Base-by-base conservation (phyloP, 2,113 vertebrate species). In the Gambusia holbrooki region DNA sequence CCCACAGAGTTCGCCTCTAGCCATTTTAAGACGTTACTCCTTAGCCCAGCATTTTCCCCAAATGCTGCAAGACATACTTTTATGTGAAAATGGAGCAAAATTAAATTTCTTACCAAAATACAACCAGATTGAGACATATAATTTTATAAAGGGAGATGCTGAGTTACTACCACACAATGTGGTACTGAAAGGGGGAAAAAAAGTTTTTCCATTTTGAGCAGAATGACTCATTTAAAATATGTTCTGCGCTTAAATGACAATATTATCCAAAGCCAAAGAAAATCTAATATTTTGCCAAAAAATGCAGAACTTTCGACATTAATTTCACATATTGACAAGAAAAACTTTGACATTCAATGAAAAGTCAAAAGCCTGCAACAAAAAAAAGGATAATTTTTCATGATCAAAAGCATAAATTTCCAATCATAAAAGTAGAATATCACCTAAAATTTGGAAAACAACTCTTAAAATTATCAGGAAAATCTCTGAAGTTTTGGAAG, bases 31-130 rank as follows among this genome's bases (percentile, higher is more conserved):
- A 58, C 10, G 66, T 35, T 76, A 32, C 63, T 69, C 40, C 42
- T 81, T 73, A 35, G n/a, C 40, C 58, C 66, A 48, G 19, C 66
- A 29, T 63, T n/a, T 61, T 64, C 10, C 66, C 22, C 9, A 67
- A 76, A 74, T 60, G 40, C 19, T 54, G 58, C 28, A 29, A 5
- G 45, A 64, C 65, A 79, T 45, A 63, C 60, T 66, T 70, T 30
- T 35, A 35, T 3, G 11, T 37, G 17, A 64, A 64, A 25, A 81
- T 71, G 54, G 28, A 71, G 35, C 73, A 66, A 77, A 66, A 62
- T 68, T 30, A n/a, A 51, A 65, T 69, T 3, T 65, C 30, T 37
- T 66, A 27, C 45, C 65, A 32, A 42, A 28, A 64, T 22, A 32
- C 9, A 37, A 70, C 5, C 12, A 37, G 27, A 28, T 17, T 62